Conservation (phyloP, 1,140 invertebrate genomes). For the Berghia stephanieae region DNA sequence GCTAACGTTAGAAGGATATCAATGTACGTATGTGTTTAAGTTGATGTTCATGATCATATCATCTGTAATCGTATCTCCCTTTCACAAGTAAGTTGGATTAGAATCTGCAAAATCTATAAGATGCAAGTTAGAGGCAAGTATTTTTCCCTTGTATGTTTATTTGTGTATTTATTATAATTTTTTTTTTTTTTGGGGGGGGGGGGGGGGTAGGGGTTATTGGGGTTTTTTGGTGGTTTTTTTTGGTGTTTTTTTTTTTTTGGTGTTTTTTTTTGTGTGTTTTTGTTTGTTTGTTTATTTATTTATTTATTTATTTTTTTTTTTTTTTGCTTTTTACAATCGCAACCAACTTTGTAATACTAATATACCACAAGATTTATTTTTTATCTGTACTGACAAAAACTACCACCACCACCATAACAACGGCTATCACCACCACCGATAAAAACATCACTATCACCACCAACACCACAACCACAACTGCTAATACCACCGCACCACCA, state of each 20-base stretch:
- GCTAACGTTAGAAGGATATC: too few relatives aligned
- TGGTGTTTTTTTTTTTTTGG: background rate
- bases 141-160: too few relatives aligned
- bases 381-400: background rate
- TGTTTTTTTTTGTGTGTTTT: background rate
- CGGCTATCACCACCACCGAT: background rate
- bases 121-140: too few relatives aligned
- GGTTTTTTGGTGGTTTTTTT: background rate
- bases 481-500: background rate
- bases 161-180: too few relatives aligned
- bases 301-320: too few relatives aligned
- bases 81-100: too few relatives aligned
- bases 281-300: background rate
- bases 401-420: background rate
- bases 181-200: too few relatives aligned
- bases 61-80: too few relatives aligned
- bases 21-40: too few relatives aligned
- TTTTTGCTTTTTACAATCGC: too few relatives aligned
- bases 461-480: background rate
- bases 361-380: background rate
- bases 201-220: background rate
- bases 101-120: too few relatives aligned
- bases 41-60: too few relatives aligned
- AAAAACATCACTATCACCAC: background rate
- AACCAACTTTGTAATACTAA: background rate